Evolutionary conservation across 2,113 vertebrate genomes (phyloP).

Genomic region (Symphodus melops): DNA sequence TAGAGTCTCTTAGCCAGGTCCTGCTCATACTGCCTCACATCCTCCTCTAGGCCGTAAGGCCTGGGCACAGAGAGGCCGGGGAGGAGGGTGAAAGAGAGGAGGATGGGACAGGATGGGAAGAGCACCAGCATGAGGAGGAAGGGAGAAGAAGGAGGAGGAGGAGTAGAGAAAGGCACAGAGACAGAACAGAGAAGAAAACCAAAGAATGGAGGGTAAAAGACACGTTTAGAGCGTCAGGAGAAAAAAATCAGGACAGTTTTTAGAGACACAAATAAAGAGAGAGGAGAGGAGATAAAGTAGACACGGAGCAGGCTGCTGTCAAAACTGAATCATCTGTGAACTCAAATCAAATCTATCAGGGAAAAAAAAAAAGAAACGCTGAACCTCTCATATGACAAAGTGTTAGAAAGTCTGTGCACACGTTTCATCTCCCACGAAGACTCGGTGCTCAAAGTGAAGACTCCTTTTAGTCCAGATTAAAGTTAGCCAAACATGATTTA

Average conservation of each 20-base stretch:
- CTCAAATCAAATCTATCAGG: too few species aligned
- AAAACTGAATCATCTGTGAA: background rate
- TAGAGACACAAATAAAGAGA: slow-evolving; percentile 33
- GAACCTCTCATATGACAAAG: background rate
- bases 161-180: slow-evolving; percentile 40
- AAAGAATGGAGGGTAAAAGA: slow-evolving; percentile 76
- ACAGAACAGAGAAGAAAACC: slow-evolving; percentile 68
- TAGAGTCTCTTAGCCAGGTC: slow-evolving; percentile 93
- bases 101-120: slow-evolving; percentile 31
- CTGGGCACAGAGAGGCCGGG: slow-evolving; percentile 72
- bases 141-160: slow-evolving; percentile 70
- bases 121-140: slow-evolving; percentile 65
- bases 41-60: slow-evolving; percentile 90
- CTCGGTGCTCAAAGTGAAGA: too few species aligned
- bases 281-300: slow-evolving; percentile 28
- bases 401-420: too few species aligned
- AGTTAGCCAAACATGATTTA: too few species aligned
- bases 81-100: slow-evolving; percentile 32
- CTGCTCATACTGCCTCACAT: slow-evolving; percentile 94
- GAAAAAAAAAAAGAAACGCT: too few species aligned
- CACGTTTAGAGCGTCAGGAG: slow-evolving; percentile 62
- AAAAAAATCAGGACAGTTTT: slow-evolving; percentile 29
- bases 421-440: too few species aligned
- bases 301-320: background rate
- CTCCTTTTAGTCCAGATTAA: too few species aligned